These are phyloP conservation scores for Corythucha ciliata DNA, from an alignment of 2,888 invertebrate species.

Conservation along the genomic window DNA sequence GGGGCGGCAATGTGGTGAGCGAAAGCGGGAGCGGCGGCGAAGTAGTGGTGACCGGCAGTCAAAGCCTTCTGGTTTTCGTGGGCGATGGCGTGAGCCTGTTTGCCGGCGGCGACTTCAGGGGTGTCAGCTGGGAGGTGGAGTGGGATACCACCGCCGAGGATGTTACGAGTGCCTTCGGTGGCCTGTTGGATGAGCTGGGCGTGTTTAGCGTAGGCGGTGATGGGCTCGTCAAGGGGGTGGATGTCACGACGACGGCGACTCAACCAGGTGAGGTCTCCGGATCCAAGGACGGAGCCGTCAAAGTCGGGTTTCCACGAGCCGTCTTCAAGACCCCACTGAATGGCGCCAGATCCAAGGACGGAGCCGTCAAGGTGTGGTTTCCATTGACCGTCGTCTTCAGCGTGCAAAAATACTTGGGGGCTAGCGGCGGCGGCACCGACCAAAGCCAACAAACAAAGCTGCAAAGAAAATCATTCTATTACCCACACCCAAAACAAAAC, in stretches of 20 bases:
- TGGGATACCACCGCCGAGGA: slow-evolving; percentile 23
- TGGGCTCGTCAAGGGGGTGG: slow-evolving; percentile 40
- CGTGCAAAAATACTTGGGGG: slow-evolving; percentile 2
- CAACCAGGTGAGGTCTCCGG: slow-evolving; percentile 13
- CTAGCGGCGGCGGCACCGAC: slow-evolving; percentile 15
- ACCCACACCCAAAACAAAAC: not conserved
- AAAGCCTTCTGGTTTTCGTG: slow-evolving; percentile 35
- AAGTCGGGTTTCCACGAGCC: slow-evolving; percentile 19
- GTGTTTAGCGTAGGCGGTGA: slow-evolving; percentile 39
- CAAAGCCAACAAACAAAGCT: slow-evolving; percentile 19
- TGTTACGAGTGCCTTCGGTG: slow-evolving; percentile 30
- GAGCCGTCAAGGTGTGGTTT: slow-evolving; percentile 19
- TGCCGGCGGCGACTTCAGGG: slow-evolving; percentile 45
- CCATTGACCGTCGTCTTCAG: slow-evolving; percentile 22
- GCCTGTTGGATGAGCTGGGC: slow-evolving; percentile 41
- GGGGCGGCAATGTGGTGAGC: slow-evolving; percentile 4
- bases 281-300: slow-evolving; percentile 16
- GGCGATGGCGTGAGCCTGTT: slow-evolving; percentile 42
- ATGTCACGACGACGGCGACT: slow-evolving; percentile 13
- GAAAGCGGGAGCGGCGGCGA: slow-evolving; percentile 14
- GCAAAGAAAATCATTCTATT: not conserved
- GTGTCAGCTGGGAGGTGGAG: slow-evolving; percentile 40
- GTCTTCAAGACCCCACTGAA: slow-evolving; percentile 20
- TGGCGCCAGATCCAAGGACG: slow-evolving; percentile 11
- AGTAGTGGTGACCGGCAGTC: slow-evolving; percentile 3